These are phyloP conservation scores for Apotomis betuletana DNA, from an alignment of 2,888 invertebrate species.

Conservation along the genomic window DNA sequence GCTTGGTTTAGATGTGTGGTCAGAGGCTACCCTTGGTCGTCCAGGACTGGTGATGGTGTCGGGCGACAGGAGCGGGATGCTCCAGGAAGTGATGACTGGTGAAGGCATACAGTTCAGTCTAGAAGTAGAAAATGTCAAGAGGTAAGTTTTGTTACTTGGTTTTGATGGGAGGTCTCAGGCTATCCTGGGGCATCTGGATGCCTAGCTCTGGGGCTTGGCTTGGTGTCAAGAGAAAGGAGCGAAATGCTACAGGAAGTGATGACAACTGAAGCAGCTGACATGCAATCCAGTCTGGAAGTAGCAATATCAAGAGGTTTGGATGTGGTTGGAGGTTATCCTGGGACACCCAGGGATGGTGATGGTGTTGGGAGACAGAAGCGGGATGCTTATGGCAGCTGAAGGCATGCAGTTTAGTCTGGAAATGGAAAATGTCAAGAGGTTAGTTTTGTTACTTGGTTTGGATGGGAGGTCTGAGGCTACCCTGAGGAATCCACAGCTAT, in stretches of 20 bases:
- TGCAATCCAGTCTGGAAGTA: slow-evolving; percentile 56
- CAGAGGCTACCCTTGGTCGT: slow-evolving; percentile 53
- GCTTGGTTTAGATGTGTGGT: slow-evolving; percentile 61
- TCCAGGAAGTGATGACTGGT: slow-evolving; percentile 57
- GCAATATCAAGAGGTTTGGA: slow-evolving; percentile 62
- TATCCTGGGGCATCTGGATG: slow-evolving; percentile 46
- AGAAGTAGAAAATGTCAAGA: slow-evolving; percentile 64
- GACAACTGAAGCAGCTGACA: slow-evolving; percentile 47
- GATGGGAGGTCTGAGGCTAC: too few relatives aligned
- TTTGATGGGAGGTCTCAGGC: slow-evolving; percentile 44
- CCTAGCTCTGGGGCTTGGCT: too few relatives aligned
- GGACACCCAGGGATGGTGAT: too few relatives aligned
- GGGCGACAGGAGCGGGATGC: slow-evolving; percentile 51
- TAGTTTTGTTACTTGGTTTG: too few relatives aligned
- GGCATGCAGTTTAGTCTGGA: too few relatives aligned
- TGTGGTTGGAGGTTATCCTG: too few relatives aligned
- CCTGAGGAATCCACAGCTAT: too few relatives aligned
- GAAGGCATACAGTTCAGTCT: slow-evolving; percentile 57
- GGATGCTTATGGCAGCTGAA: neutral
- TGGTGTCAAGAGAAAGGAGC: too few relatives aligned
- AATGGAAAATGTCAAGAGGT: too few relatives aligned
- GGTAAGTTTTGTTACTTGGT: slow-evolving; percentile 55
- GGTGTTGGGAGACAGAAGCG: too few relatives aligned
- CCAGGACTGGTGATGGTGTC: slow-evolving; percentile 61
- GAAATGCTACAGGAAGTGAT: slow-evolving; percentile 58